Percentiles rank a stretch among this genome's conserved stretches.
Evolutionary conservation across 2,888 invertebrate genomes (phyloP).

Genomic region (Octonoba sinensis): DNA sequence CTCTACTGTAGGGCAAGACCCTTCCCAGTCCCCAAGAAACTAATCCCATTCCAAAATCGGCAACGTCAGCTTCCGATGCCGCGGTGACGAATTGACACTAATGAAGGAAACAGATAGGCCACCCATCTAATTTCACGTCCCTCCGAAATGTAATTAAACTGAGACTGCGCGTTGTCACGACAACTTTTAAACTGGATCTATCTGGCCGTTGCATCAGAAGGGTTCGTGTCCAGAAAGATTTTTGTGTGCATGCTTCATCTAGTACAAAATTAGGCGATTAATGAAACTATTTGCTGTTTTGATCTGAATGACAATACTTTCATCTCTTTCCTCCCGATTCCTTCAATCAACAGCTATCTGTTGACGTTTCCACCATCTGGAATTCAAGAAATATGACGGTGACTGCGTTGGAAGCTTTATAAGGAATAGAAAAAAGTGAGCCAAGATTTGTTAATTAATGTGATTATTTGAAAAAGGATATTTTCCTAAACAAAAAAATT

Average conservation of each 20-base stretch:
- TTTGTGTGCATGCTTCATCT: not conserved
- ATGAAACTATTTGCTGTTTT: no score
- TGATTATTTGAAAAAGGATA: no score
- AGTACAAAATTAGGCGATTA: not conserved
- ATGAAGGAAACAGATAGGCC: conserved; percentile 59
- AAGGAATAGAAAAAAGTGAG: no score
- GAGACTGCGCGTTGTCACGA: conserved; percentile 56
- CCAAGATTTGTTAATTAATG: no score
- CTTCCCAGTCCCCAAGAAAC: conserved; percentile 1
- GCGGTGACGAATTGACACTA: conserved; percentile 51
- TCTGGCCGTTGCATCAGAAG: conserved; percentile 44
- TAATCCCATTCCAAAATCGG: conserved; percentile 54
- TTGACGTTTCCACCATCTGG: no score
- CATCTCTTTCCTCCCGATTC: no score
- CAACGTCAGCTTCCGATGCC: conserved; percentile 52
- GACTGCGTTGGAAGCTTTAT: no score
- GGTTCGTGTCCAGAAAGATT: not conserved
- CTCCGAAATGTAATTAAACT: conserved; percentile 45
- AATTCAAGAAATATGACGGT: no score
- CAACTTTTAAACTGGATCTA: not conserved
- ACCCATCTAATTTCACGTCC: conserved; percentile 49
- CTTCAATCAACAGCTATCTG: no score
- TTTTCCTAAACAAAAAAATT: no score
- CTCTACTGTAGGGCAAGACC: no score
- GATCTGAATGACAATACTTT: no score